Percentiles rank a stretch among this genome's conserved stretches.
Evolutionary conservation across 37 sponge, comb jelly and placozoan genomes (phyloP).

Genomic region (Petrosia ficiformis): DNA sequence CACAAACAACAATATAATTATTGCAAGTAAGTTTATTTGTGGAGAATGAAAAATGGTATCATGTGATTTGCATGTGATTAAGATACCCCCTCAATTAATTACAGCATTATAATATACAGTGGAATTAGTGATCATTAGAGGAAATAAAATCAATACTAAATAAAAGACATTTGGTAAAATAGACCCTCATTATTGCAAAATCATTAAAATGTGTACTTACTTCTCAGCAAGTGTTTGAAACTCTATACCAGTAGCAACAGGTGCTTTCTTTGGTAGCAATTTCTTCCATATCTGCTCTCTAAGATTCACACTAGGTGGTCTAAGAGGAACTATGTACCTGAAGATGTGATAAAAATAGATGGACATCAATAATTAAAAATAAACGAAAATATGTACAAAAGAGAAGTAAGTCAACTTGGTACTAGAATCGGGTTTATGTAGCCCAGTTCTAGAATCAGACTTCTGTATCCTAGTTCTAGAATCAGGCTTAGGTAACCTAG

Average conservation of each 20-base stretch:
- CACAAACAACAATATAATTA: too few species aligned
- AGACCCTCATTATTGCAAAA: too few species aligned
- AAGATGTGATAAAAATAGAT: neutral
- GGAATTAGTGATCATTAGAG: neutral
- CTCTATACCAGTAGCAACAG: constrained; percentile 38
- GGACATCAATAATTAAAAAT: neutral
- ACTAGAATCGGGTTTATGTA: too few species aligned
- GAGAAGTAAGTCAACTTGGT: too few species aligned
- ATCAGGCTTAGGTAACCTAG: too few species aligned
- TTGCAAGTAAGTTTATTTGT: too few species aligned
- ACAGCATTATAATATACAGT: neutral
- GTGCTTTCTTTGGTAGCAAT: constrained; percentile 54
- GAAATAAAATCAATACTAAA: neutral
- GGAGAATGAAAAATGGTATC: too few species aligned
- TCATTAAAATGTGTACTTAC: constrained; percentile 7
- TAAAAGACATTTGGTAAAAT: too few species aligned
- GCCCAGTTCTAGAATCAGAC: too few species aligned
- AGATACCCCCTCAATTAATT: neutral
- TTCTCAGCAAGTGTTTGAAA: constrained; percentile 36
- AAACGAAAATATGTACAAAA: neutral
- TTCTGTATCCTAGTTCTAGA: too few species aligned
- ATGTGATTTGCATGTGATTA: neutral
- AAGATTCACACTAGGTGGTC: constrained; percentile 15
- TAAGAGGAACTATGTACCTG: constrained; percentile 42
- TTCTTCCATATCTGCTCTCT: constrained; percentile 54